Evolutionary conservation across 2,797 vertebrate species (phyloP).

Genomic region (Protosalanx chinensis): DNA sequence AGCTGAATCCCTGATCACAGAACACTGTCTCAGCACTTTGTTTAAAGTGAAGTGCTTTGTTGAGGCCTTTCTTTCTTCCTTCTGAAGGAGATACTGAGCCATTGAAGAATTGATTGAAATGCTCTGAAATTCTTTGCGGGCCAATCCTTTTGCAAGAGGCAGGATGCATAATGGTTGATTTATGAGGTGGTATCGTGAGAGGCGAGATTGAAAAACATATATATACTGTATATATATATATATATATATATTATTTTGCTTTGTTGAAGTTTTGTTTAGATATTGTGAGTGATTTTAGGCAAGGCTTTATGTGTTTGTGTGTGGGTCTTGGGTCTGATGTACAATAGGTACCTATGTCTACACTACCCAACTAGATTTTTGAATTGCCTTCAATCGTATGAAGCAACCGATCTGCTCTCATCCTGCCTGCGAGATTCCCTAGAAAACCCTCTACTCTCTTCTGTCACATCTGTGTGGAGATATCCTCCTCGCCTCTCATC

Average conservation of each 20-base stretch:
- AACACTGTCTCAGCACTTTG: slow-evolving; percentile 32
- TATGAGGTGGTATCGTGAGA: slow-evolving; percentile 24
- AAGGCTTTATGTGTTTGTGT: neutral
- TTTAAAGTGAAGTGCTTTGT: slow-evolving; percentile 44
- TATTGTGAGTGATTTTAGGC: neutral
- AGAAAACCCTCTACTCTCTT: neutral
- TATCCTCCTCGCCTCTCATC: neutral
- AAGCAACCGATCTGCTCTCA: neutral
- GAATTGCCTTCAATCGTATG: neutral
- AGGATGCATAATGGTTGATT: slow-evolving; percentile 40
- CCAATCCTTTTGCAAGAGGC: slow-evolving; percentile 17
- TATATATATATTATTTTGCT: neutral
- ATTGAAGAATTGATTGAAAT: slow-evolving; percentile 47
- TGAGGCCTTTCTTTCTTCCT: slow-evolving; percentile 40
- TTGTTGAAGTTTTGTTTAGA: neutral
- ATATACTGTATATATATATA: too few species aligned
- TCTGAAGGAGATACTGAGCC: slow-evolving; percentile 33
- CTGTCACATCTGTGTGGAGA: neutral
- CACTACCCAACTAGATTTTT: too few species aligned
- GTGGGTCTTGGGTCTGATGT: neutral
- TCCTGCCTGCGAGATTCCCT: neutral
- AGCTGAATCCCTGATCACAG: slow-evolving; percentile 49
- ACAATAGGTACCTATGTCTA: slow-evolving; percentile 3
- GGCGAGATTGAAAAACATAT: neutral
- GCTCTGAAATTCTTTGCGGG: slow-evolving; percentile 38